Base-by-base conservation (phyloP, 2,797 vertebrate genomes). In the Echiichthys vipera region DNA sequence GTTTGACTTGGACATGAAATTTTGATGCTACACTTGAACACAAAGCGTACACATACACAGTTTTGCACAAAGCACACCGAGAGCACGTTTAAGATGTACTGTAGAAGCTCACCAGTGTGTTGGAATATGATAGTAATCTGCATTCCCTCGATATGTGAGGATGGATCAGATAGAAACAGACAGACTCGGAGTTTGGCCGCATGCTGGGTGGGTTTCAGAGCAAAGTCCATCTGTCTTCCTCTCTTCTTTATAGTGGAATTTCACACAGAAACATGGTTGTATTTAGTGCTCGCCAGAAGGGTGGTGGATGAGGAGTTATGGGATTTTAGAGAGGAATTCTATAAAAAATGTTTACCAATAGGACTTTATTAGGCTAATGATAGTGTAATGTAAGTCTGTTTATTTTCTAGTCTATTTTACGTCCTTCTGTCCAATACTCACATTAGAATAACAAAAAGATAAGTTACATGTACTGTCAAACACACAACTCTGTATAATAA, bases 161-260 rank as follows among this genome's bases (percentile, higher is more conserved):
- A 81, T 78, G 77, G 76, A 83, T 84, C 24, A 45, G 51, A 63
- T 53, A 80, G 66, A 87, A 81, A 59, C 45, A 71, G 65, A 73
- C 74, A 68, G 78, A 75, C 34, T 59, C 57, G 40, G 77, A 65
- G 43, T 74, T 84, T 84, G 84, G 74, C 84, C 71, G 57, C 58
- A 15, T 71, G 80, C 73, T 82, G 86, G 71, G 68, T 55, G 29
- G 65, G 39, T 81, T 88, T 91, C 81, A 86, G 78, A 86, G 70
- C 55, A 82, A 86, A 77, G 80, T 88, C 92, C 89, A 92, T 91
- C 89, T 91, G 90, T 78, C 80, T 82, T 63, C 70, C 62, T 84
- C 46, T 55, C 37, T 68, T 65, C 75, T 80, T 74, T 84, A 45
- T 78, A 29, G 76, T 71, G 56, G 71, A 78, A 84, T 81, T 88